A percentile compares a stretch with the other conserved stretches of the same genome.
phyloP scores from a whole-genome alignment of 2,113 vertebrate genomes.

The Ameiurus melas region DNA sequence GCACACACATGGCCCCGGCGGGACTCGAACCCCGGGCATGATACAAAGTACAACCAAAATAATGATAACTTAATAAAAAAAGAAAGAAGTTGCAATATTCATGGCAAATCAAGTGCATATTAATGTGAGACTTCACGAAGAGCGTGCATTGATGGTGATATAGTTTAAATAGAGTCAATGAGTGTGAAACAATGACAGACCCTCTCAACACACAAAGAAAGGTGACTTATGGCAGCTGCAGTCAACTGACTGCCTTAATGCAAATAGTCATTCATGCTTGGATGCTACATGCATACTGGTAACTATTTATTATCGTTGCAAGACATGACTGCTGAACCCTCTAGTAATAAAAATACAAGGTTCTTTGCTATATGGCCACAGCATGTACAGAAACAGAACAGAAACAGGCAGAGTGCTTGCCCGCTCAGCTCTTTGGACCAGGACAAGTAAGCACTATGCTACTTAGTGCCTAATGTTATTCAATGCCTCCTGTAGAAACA shows the following conservation, averaged over 20 bases:
- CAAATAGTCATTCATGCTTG: neutral
- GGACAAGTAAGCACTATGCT: too few relatives aligned
- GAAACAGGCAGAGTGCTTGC: too few relatives aligned
- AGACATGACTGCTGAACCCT: neutral
- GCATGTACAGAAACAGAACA: too few relatives aligned
- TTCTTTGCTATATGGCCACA: too few relatives aligned
- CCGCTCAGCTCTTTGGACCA: too few relatives aligned
- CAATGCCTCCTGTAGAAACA: too few relatives aligned
- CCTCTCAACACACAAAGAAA: neutral
- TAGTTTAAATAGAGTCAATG: neutral
- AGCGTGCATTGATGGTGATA: neutral
- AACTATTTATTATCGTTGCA: neutral
- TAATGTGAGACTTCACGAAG: neutral
- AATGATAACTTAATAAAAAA: too few relatives aligned
- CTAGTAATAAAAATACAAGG: too few relatives aligned
- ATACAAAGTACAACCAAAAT: neutral
- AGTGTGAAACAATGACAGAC: neutral
- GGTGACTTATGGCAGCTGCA: neutral
- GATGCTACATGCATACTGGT: neutral
- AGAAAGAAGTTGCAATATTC: neutral
- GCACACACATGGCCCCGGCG: too few relatives aligned
- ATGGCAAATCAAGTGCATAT: neutral
- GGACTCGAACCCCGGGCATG: too few relatives aligned
- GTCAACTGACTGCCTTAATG: too few relatives aligned
- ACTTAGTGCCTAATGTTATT: too few relatives aligned